Base-by-base conservation (phyloP, 1,140 invertebrate genomes). In the Drosophila lacertosa region DNA sequence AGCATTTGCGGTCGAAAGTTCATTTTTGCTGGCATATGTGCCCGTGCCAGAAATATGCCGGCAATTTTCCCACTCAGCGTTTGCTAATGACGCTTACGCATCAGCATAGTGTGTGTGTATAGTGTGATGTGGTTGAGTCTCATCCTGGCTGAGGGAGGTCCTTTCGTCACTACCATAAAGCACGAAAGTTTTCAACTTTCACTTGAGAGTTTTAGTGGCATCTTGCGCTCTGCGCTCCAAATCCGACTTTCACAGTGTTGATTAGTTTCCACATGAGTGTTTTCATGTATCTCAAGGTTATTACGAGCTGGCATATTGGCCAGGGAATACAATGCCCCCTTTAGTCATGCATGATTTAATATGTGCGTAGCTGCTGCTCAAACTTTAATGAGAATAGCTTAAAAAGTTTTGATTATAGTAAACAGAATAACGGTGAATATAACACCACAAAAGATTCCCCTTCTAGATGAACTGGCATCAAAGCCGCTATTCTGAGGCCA, bases 41-140 rank as follows among this genome's bases (percentile, higher is more conserved):
- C 37, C 51, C 77, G 68, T 32, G 50, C 42, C 58, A 74, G 69
- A 86, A 77, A 67, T 88, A 77, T 88, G 77, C 53, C 63, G 50
- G 65, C 69, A 74, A 80, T 70, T 72, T 62, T 73, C 64, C 40
- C 60, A 26, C 72, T 73, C 29, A 63, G 77, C 69, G 80, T 74
- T 65, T 63, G 53, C 82, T 88, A 86, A 86, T 88, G 81, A 86
- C 77, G 88, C 86, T 81, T 77, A 77, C 63, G 45, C 26, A 68
- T 53, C 42, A 32, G 39, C 33, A 55, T n/a, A n/a, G n/a, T n/a
- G n/a, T n/a, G n/a, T n/a, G n/a, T n/a, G n/a, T n/a, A n/a, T 26
- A 51, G 29, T 69, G 47, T 59, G 58, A 51, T 57, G 51, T 50
- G 50, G 67, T 58, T 64, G 44, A 20, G n/a, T n/a, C 11, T 48